Evolutionary conservation across 2,797 vertebrate species (phyloP), one percentile per base, ranked within the genome.

Genomic region (Myiotriccus ornatus): DNA sequence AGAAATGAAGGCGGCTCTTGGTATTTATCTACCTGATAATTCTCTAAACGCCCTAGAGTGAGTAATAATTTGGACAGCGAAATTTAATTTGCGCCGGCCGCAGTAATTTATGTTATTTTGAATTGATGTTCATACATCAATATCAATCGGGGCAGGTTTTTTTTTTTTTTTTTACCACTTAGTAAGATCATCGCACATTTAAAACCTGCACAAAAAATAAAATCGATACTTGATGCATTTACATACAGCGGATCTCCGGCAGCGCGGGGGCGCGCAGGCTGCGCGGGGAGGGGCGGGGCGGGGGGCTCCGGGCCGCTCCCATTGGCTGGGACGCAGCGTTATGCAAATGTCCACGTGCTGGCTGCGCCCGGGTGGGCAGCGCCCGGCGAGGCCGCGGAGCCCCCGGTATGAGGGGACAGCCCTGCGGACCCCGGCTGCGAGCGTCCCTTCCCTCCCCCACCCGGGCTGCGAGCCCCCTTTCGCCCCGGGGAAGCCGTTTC

Each of bases 141-240:
- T 81, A 95, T 41, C 75, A 81, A 28, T 39, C 35, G 75, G 78
- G 85, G 84, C 62, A 49, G 68, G 39, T 59, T 97, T 97, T 39
- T 57, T 34, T 57, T 60, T 97, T 37, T 57, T 56, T 57, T 60
- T 60, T 98, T 95, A 96, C 97, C 90, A 89, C 88, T 96, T 83
- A 90, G 91, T 27, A 85, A 90, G 96, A 95, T 93, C 97, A 96
- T 95, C 97, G 93, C 96, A 35, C 97, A 94, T 95, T 85, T 64
- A 60, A 83, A 71, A 55, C 74, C 86, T 12, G 89, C 60, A 27
- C 85, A 25, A 20, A 67, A 60, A 90, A 93, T 65, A 52, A 53
- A 70, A 85, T 59, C 90, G 68, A 87, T 85, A 7, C 37, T 49
- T 70, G 10, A 19, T 39, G 84, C 88, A 17, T 30, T 60, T 7